phyloP scores from a whole-genome alignment of 2,888 invertebrate species.

The Sminthurinus aureus region DNA sequence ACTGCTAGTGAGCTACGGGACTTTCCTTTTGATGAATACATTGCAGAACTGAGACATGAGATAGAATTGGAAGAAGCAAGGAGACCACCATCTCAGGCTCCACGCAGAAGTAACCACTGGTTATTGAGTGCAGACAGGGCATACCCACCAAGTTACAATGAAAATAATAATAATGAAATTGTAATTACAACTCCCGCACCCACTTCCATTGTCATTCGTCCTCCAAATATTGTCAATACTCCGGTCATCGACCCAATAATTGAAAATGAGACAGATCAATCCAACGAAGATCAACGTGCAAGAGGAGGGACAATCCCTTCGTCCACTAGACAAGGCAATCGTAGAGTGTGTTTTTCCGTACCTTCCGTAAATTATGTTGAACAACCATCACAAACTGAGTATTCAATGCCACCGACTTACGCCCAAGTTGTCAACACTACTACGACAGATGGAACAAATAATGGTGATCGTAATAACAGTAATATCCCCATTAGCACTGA shows the following conservation, averaged over 20 bases:
- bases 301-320: background rate
- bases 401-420: too few species aligned
- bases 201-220: background rate
- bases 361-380: constrained; percentile 31
- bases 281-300: background rate
- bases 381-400: background rate
- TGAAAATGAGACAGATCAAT: background rate
- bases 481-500: too few species aligned
- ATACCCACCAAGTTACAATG: background rate
- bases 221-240: background rate
- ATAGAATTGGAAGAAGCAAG: background rate
- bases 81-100: background rate
- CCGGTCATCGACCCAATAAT: background rate
- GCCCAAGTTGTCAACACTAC: too few species aligned
- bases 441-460: too few species aligned
- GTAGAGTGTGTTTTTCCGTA: constrained; percentile 28
- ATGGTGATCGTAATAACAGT: too few species aligned
- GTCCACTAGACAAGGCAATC: background rate
- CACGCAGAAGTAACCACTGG: background rate
- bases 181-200: background rate
- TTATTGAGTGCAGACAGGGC: too few species aligned
- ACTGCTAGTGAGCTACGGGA: constrained; percentile 29
- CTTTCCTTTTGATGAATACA: constrained; percentile 30
- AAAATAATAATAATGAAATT: background rate
- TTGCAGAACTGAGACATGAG: background rate